A percentile compares a stretch with the other conserved stretches of the same genome.
Evolutionary conservation across 2,888 invertebrate genomes (phyloP).

Genomic region (Lycia hirtaria): DNA sequence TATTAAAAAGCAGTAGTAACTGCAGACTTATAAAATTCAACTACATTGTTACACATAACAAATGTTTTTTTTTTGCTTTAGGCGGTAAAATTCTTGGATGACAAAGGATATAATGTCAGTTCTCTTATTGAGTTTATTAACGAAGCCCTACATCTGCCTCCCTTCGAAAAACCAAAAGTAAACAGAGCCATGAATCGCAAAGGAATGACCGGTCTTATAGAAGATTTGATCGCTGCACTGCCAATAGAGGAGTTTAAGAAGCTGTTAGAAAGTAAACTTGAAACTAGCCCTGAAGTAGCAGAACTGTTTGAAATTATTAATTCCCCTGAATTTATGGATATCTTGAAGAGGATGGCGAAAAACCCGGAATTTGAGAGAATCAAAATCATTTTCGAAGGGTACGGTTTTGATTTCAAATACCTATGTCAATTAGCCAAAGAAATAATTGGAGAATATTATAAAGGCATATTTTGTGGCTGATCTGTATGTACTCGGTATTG

Average conservation of each 20-base stretch:
- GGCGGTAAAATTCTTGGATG: constrained; percentile 48
- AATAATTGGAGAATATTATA: constrained; percentile 51
- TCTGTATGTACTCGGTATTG: too few species aligned
- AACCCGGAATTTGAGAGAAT: constrained; percentile 53
- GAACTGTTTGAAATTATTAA: constrained; percentile 51
- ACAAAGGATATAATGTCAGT: constrained; percentile 54
- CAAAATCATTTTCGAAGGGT: constrained; percentile 48
- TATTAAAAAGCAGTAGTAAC: too few species aligned
- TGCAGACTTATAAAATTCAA: too few species aligned
- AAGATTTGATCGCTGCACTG: constrained; percentile 47
- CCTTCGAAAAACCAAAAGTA: constrained; percentile 41
- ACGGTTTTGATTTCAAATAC: constrained; percentile 52
- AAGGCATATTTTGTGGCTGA: constrained; percentile 51
- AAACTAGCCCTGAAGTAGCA: constrained; percentile 49
- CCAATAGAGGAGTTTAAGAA: constrained; percentile 54
- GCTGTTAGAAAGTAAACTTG: constrained; percentile 53
- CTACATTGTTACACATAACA: too few species aligned
- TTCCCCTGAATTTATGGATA: constrained; percentile 54
- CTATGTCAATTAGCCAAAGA: constrained; percentile 49
- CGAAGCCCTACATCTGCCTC: constrained; percentile 44
- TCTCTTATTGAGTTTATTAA: constrained; percentile 49
- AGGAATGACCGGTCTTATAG: constrained; percentile 50
- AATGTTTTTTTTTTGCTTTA: constrained; percentile 43
- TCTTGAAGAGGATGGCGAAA: constrained; percentile 49
- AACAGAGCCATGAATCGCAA: constrained; percentile 16